Evolutionary conservation across 2,797 vertebrate species (phyloP), one percentile per base, ranked within the genome.

Genomic region (Allenopithecus nigroviridis): DNA sequence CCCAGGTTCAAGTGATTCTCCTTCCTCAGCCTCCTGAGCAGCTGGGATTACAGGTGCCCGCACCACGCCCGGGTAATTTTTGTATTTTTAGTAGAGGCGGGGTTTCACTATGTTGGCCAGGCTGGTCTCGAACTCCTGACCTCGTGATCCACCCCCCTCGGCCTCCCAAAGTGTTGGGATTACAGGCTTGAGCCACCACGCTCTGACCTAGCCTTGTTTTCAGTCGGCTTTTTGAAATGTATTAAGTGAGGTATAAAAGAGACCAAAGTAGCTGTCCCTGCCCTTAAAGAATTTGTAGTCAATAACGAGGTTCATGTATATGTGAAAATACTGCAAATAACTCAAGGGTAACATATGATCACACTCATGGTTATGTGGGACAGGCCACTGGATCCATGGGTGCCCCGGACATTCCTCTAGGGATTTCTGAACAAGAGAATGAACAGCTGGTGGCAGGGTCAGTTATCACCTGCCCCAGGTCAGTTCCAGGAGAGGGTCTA

Each of bases 261-360:
- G 91, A 41, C 10, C 50, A 28, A 90, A 48, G 22, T 81, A 55
- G 22, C 28, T 30, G 6, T 59, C 48, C 26, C 26, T 93, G 16
- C 10, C 39, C 59, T 87, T 43, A 41, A 88, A 94, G 22, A 90
- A 95, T 59, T 22, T 85, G n/a, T 5, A 83, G 19, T 84, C 64
- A 61, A 3, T 39, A 46, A 7, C 1, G 17, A 97, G 91, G 17
- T 72, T 46, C 16, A 33, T 5, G 21, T 24, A 2, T 30, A 93
- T 36, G 41, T 46, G n/a, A 64, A 84, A 91, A 83, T 28, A 0
- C 39, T 30, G 39, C 26, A 80, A 76, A 21, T 8, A 59, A 78
- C 9, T 41, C 5, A 26, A 83, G 39, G 19, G 9, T 39, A 50
- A n/a, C 30, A 33, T 24, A 11, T 50, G 57, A 55, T 19, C 53